Conservation (phyloP, 2,888 invertebrate species). For the Caenorhabditis panamensis region DNA sequence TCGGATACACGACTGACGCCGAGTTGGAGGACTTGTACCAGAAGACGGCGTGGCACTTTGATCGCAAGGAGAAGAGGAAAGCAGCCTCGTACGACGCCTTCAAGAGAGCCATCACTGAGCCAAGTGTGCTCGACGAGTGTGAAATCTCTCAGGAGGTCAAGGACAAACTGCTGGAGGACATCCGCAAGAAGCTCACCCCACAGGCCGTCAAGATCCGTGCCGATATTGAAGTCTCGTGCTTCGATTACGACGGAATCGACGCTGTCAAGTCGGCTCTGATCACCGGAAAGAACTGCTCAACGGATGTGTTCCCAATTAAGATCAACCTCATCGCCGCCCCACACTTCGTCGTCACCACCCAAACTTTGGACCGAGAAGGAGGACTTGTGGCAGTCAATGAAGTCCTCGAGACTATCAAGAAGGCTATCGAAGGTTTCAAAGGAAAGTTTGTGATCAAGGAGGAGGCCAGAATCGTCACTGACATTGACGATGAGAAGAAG, state of each 20-base stretch:
- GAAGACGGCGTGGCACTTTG: constrained; percentile 96
- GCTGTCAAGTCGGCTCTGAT: constrained; percentile 93
- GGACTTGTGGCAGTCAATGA: constrained; percentile 89
- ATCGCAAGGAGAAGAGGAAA: constrained; percentile 95
- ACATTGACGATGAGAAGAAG: constrained; percentile 94
- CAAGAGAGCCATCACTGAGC: constrained; percentile 96
- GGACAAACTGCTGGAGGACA: constrained; percentile 93
- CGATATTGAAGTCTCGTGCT: constrained; percentile 90
- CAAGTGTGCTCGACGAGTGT: constrained; percentile 95
- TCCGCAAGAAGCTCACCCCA: constrained; percentile 94
- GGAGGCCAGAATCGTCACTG: constrained; percentile 98
- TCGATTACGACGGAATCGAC: constrained; percentile 98
- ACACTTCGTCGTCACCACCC: constrained; percentile 97
- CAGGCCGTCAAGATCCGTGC: constrained; percentile 95
- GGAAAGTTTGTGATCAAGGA: constrained; percentile 96
- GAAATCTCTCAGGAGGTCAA: constrained; percentile 93
- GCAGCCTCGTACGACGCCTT: constrained; percentile 98
- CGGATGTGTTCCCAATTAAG: constrained; percentile 95
- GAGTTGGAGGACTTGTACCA: constrained; percentile 86
- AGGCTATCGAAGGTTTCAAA: constrained; percentile 88
- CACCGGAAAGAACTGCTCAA: constrained; percentile 92
- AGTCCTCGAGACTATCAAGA: constrained; percentile 91
- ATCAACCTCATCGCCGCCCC: constrained; percentile 99
- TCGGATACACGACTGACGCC: constrained; percentile 92
- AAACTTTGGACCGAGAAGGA: constrained; percentile 90